A percentile compares a stretch with the other conserved stretches of the same genome.
phyloP scores from a whole-genome alignment of 2,888 invertebrate genomes.

The Rhopalosiphum nymphaeae region DNA sequence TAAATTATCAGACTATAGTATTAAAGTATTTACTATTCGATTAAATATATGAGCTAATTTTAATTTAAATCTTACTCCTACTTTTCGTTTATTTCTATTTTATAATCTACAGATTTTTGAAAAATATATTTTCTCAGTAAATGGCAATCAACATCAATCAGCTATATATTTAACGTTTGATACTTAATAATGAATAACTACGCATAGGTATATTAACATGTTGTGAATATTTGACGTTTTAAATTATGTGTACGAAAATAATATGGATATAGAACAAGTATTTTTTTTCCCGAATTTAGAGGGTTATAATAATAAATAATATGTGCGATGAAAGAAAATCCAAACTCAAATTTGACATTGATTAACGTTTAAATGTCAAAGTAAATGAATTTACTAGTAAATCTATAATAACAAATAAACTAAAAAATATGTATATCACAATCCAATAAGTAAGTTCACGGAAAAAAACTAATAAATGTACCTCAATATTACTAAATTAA shows the following conservation, averaged over 20 bases:
- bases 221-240: neutral
- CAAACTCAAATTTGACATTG: neutral
- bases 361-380: neutral
- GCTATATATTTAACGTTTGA: neutral
- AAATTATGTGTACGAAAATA: neutral
- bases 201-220: neutral
- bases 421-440: neutral
- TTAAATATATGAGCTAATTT: neutral
- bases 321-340: neutral
- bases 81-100: neutral
- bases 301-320: neutral
- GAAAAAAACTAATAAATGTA: neutral
- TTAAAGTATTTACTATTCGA: neutral
- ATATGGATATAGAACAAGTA: neutral
- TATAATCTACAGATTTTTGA: neutral
- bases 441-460: neutral
- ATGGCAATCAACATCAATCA: neutral
- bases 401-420: neutral
- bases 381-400: neutral
- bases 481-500: neutral
- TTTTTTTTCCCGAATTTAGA: neutral
- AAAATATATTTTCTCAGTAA: neutral
- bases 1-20: too few relatives aligned
- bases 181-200: neutral
- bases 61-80: neutral